Evolutionary conservation across 2,888 invertebrate genomes (phyloP).

Genomic region (Drosophila merina): DNA sequence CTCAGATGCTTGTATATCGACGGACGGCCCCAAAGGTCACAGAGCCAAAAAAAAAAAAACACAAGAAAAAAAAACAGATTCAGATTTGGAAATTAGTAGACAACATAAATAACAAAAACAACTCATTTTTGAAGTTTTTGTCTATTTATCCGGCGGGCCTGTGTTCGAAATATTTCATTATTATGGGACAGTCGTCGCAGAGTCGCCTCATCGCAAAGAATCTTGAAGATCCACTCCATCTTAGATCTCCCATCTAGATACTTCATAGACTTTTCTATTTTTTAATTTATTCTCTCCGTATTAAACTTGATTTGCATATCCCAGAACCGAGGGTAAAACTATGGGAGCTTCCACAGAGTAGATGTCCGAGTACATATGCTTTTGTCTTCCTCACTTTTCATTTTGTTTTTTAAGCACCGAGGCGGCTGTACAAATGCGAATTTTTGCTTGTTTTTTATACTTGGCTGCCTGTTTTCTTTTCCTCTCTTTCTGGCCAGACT

Average conservation of each 20-base stretch:
- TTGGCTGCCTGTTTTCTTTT: conserved; percentile 9
- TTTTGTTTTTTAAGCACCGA: conserved; percentile 61
- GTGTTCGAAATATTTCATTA: conserved; percentile 76
- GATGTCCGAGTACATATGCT: not conserved
- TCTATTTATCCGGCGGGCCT: conserved; percentile 21
- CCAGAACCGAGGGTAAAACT: conserved; percentile 34
- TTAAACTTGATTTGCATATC: conserved; percentile 73
- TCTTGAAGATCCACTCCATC: conserved; percentile 45
- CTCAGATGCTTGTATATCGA: conserved; percentile 42
- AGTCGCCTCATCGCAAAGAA: conserved; percentile 29
- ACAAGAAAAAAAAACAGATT: conserved; percentile 49
- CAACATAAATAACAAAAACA: conserved; percentile 60
- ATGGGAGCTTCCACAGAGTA: not conserved
- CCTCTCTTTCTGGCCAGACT: conserved; percentile 26
- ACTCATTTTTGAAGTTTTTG: conserved; percentile 37
- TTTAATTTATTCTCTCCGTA: conserved; percentile 69
- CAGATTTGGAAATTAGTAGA: conserved; percentile 74
- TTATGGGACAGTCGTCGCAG: conserved; percentile 75
- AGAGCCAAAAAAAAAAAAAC: conserved; percentile 45
- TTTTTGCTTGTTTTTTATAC: conserved; percentile 29
- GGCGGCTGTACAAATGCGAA: conserved; percentile 13
- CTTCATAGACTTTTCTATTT: conserved; percentile 10
- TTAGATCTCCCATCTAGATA: conserved; percentile 56
- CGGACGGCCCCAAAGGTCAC: conserved; percentile 75
- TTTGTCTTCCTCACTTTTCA: conserved; percentile 48